Conservation (phyloP, 2,113 vertebrate genomes). For the Catagonus wagneri region DNA sequence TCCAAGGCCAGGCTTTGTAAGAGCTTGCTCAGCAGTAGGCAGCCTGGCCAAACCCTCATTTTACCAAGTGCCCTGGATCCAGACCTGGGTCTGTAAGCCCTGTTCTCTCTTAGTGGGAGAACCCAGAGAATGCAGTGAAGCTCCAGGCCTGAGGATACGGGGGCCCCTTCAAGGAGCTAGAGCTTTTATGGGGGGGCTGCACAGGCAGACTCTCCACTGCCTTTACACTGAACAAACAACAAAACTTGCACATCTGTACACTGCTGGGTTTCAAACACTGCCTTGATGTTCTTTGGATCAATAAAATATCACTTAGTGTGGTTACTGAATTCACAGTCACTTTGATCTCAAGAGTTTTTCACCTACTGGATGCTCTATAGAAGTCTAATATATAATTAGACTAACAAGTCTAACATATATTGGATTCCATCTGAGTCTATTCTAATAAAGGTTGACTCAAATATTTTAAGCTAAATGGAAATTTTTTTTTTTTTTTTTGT, state of each 20-base stretch:
- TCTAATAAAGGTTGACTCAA: background rate
- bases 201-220: accelerated
- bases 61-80: background rate
- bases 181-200: background rate
- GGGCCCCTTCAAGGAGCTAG: background rate
- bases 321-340: background rate
- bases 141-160: background rate
- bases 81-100: background rate
- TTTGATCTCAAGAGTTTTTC: slow-evolving; percentile 16
- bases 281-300: background rate
- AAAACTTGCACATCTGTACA: background rate
- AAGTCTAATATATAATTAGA: background rate
- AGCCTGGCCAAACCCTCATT: background rate
- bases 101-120: background rate
- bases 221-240: background rate
- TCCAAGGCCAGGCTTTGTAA: background rate
- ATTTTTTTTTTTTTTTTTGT: too few species aligned
- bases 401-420: background rate
- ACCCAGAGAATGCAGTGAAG: background rate
- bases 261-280: background rate
- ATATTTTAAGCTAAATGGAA: slow-evolving; percentile 1
- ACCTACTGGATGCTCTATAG: background rate
- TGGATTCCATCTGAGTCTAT: background rate
- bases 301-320: background rate
- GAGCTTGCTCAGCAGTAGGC: background rate